phyloP scores from a whole-genome alignment of 30 jellyfish, hydroid and myxozoan species.

The Hydractinia echinata region DNA sequence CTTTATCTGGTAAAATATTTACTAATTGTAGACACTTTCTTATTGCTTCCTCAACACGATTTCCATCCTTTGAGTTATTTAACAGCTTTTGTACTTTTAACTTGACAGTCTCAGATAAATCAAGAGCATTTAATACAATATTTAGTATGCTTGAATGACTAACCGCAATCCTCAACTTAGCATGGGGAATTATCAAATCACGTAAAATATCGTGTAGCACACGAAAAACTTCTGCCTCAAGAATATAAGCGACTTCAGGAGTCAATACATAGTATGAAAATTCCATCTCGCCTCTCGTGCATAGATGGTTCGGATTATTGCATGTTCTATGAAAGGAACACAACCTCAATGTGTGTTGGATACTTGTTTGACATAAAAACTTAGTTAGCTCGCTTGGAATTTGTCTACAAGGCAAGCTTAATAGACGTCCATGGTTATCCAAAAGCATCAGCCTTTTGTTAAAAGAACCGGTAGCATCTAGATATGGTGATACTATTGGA shows the following conservation, averaged over 20 bases:
- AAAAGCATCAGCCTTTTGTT: background rate
- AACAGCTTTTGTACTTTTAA: background rate
- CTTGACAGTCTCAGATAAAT: background rate
- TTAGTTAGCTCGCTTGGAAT: conserved; percentile 1
- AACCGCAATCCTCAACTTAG: background rate
- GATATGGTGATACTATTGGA: background rate
- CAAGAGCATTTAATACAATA: background rate
- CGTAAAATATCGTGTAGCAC: background rate
- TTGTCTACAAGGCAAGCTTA: background rate
- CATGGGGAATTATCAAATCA: background rate
- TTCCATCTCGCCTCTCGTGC: background rate
- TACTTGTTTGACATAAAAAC: background rate
- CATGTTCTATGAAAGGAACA: conserved; percentile 5
- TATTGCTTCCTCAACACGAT: background rate
- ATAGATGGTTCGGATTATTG: background rate
- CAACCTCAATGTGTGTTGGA: background rate
- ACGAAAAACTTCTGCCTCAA: background rate
- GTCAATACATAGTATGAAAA: background rate
- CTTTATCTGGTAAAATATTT: background rate
- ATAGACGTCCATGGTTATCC: background rate
- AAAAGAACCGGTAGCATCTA: background rate
- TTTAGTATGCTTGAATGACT: conserved; percentile 6
- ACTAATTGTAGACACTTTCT: background rate
- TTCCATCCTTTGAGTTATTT: background rate
- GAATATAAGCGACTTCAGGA: background rate